Conservation (phyloP, 2,113 vertebrate species). For the Ptyas mucosa region DNA sequence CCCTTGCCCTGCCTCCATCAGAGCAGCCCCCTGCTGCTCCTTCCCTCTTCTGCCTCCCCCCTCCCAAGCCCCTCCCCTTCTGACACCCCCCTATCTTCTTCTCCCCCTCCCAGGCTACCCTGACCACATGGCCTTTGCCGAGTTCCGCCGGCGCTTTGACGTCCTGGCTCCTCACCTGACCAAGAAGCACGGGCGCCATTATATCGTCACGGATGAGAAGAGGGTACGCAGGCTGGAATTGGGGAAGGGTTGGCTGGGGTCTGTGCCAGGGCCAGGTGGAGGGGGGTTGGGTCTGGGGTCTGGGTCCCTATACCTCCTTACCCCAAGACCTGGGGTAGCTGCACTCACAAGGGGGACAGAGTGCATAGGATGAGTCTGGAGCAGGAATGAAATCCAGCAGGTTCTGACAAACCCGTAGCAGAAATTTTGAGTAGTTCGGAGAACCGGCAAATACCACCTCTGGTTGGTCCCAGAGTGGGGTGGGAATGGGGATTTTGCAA, state of each 20-base stretch:
- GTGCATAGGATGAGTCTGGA: not conserved
- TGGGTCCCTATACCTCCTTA: not conserved
- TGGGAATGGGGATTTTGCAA: too few relatives aligned
- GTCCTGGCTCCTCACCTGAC: conserved; percentile 91
- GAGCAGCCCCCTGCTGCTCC: not conserved
- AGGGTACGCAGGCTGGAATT: conserved; percentile 67
- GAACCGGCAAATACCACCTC: too few relatives aligned
- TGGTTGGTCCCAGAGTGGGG: too few relatives aligned
- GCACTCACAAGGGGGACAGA: not conserved
- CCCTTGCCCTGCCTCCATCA: not conserved
- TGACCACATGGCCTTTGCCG: conserved; percentile 94
- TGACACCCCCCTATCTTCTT: fast-evolving
- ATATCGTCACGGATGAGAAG: conserved; percentile 91
- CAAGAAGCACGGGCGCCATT: conserved; percentile 92
- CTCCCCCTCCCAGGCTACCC: conserved; percentile 82
- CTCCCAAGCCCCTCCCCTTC: not conserved
- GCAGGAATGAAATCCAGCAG: too few relatives aligned
- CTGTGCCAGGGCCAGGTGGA: fast-evolving
- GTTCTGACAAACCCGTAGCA: too few relatives aligned
- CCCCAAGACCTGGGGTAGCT: not conserved
- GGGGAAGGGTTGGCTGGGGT: too few relatives aligned
- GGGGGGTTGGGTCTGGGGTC: not conserved
- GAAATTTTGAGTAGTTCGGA: too few relatives aligned
- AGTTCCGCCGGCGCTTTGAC: conserved; percentile 93
- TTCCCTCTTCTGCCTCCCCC: not conserved